A percentile compares a stretch with the other conserved stretches of the same genome.
Conservation (phyloP, 2,797 vertebrate species). For the Tauraco hartlaubi region DNA sequence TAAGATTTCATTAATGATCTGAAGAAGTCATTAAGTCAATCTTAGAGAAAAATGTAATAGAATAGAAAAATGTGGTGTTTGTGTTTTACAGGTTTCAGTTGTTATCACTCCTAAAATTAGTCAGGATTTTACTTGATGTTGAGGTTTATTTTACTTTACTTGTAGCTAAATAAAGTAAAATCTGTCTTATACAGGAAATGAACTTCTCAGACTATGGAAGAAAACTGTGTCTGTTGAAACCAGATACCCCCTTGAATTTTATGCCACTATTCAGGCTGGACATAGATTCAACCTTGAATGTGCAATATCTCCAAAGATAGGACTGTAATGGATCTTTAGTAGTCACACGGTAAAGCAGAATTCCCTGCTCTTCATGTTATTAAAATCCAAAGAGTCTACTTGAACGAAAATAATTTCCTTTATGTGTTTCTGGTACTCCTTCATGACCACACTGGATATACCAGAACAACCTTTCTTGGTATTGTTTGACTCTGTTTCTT, state of each 20-base stretch:
- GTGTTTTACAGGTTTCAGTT: background rate
- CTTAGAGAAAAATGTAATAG: background rate
- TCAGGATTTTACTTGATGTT: background rate
- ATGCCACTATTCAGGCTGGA: background rate
- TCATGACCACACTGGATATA: background rate
- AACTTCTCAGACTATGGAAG: background rate
- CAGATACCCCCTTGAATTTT: background rate
- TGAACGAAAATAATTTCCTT: background rate
- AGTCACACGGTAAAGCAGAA: background rate
- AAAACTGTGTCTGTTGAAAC: accelerated
- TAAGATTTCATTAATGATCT: background rate
- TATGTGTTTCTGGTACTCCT: background rate
- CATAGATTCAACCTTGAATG: background rate
- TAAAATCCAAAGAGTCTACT: background rate
- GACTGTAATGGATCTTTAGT: background rate
- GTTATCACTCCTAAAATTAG: background rate
- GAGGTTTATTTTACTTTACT: background rate
- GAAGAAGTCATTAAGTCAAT: background rate
- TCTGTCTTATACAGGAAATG: background rate
- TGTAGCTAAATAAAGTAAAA: background rate
- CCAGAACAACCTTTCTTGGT: background rate
- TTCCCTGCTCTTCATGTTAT: background rate
- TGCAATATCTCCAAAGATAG: background rate
- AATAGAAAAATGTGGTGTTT: background rate
- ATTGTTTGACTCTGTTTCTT: background rate